Conservation (phyloP, 2,113 vertebrate species). For the Ciconia boyciana region DNA sequence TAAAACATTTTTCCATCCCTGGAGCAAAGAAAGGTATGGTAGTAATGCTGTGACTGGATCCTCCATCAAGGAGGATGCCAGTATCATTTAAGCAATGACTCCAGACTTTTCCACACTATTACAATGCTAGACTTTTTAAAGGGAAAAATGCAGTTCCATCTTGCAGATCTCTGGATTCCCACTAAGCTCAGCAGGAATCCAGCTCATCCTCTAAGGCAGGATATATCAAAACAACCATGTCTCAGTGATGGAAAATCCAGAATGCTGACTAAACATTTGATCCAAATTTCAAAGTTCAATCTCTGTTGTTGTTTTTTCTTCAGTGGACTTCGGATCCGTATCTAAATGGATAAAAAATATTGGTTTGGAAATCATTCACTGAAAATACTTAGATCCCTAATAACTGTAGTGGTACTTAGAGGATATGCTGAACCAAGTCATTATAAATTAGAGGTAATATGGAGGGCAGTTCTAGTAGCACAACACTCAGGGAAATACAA, state of each 20-base stretch:
- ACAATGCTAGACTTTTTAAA: neutral
- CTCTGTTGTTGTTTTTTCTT: neutral
- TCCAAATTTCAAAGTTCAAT: constrained; percentile 45
- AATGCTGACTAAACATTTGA: constrained; percentile 27
- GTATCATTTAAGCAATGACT: neutral
- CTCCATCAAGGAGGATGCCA: neutral
- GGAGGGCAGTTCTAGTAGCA: neutral
- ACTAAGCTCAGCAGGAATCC: neutral
- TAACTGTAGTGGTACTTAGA: neutral
- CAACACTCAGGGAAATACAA: neutral
- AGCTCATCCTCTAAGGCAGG: neutral
- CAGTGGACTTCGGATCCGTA: neutral
- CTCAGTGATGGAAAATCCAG: neutral
- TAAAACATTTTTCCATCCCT: neutral
- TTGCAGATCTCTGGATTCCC: neutral
- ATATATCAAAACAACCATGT: neutral
- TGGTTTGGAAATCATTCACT: constrained; percentile 1
- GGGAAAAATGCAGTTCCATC: neutral
- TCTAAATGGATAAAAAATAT: neutral
- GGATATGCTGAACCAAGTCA: neutral
- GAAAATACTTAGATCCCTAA: neutral
- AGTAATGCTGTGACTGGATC: neutral
- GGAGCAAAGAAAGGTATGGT: neutral
- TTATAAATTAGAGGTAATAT: neutral
- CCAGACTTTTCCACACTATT: neutral